These are phyloP conservation scores for Uropsilus gracilis DNA, from an alignment of 2,113 vertebrate genomes.

Conservation along the genomic window DNA sequence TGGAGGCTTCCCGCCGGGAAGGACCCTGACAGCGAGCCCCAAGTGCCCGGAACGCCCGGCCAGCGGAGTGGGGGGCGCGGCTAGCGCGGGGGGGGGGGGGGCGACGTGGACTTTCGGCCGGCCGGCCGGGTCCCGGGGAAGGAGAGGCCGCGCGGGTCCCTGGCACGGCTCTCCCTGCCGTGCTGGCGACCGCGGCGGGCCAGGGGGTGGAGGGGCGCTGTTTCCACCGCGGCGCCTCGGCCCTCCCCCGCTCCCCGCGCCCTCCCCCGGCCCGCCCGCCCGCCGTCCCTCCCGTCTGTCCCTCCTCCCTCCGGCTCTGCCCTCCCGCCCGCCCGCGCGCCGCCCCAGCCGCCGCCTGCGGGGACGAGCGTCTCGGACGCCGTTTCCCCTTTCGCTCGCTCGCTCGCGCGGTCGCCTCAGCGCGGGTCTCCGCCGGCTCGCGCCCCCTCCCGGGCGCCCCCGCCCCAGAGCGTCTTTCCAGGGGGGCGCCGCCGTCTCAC, in stretches of 20 bases:
- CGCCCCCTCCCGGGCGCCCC: not conserved
- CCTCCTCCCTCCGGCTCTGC: constrained; percentile 73
- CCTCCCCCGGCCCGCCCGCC: constrained; percentile 26
- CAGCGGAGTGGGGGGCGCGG: not conserved
- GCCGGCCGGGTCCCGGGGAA: not conserved
- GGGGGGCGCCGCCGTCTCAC: constrained; percentile 63
- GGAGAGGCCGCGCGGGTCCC: constrained; percentile 18
- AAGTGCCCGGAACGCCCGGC: not conserved
- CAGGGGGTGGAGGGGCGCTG: constrained; percentile 71
- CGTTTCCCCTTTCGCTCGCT: constrained; percentile 69
- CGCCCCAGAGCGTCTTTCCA: not conserved
- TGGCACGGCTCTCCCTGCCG: constrained; percentile 57
- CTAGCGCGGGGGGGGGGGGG: not conserved
- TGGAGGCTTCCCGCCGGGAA: not conserved
- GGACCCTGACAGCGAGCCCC: not conserved
- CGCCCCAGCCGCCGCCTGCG: constrained; percentile 69
- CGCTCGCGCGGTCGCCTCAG: not conserved
- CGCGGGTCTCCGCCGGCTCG: constrained; percentile 37
- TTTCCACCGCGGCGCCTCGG: constrained; percentile 62
- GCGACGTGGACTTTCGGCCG: not conserved
- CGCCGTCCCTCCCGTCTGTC: constrained; percentile 75
- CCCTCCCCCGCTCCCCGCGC: constrained; percentile 64
- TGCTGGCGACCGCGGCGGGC: constrained; percentile 70
- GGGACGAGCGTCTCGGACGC: constrained; percentile 67
- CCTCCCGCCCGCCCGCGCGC: constrained; percentile 70